phyloP scores from a whole-genome alignment of 2,888 invertebrate genomes.

The Encarsia formosa region DNA sequence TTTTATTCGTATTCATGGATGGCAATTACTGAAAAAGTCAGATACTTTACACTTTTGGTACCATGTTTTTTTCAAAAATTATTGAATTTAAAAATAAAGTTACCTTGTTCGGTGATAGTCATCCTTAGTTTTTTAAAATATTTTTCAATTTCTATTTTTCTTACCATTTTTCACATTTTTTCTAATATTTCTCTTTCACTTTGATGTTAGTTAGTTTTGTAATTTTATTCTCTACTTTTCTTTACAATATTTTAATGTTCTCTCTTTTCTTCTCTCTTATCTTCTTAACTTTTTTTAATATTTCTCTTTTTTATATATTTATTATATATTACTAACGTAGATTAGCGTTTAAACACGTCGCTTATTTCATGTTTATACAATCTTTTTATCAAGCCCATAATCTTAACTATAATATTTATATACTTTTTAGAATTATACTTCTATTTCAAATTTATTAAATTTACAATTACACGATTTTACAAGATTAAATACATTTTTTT shows the following conservation, averaged over 20 bases:
- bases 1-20: too few relatives aligned
- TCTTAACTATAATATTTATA: constrained; percentile 28
- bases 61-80: too few relatives aligned
- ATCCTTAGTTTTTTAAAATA: constrained; percentile 13
- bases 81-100: too few relatives aligned
- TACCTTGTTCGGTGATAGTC: too few relatives aligned
- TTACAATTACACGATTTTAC: too few relatives aligned
- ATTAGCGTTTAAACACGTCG: constrained; percentile 21
- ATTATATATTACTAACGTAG: constrained; percentile 23
- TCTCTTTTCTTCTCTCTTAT: constrained; percentile 26
- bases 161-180: not conserved
- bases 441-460: constrained; percentile 8
- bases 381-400: constrained; percentile 23
- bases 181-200: constrained; percentile 14
- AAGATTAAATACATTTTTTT: too few relatives aligned
- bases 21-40: too few relatives aligned
- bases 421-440: constrained; percentile 33
- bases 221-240: constrained; percentile 11
- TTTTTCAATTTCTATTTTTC: constrained; percentile 19
- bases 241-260: constrained; percentile 12
- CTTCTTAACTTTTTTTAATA: constrained; percentile 15
- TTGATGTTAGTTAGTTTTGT: constrained; percentile 29
- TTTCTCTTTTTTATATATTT: constrained; percentile 15
- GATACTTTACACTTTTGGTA: too few relatives aligned
- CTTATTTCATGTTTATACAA: constrained; percentile 23